Evolutionary conservation across 2,113 vertebrate genomes (phyloP).

Genomic region (Eira barbara): DNA sequence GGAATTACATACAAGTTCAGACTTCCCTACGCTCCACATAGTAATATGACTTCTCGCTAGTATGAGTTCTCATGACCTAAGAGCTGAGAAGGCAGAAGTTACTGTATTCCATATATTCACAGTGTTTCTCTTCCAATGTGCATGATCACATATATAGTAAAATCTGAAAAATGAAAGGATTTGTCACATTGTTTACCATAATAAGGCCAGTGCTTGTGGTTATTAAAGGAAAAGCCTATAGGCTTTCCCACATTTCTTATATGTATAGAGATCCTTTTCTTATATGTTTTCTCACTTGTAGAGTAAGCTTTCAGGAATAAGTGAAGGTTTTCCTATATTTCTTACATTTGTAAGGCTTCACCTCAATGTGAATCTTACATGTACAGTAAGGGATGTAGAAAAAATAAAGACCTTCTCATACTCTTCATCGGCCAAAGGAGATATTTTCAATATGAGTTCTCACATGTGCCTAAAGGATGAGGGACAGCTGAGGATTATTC

Average conservation of each 20-base stretch:
- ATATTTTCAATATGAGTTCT: slow-evolving; percentile 53
- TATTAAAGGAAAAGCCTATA: neutral
- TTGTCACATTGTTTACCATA: neutral
- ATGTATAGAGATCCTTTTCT: neutral
- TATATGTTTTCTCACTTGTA: neutral
- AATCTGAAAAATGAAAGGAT: neutral
- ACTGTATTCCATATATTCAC: neutral
- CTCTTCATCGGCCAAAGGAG: neutral
- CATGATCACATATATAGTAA: neutral
- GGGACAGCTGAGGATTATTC: neutral
- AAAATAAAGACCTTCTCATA: neutral
- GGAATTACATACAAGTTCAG: neutral
- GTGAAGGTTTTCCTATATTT: slow-evolving; percentile 12
- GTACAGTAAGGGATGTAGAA: neutral
- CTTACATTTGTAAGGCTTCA: neutral
- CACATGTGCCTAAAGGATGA: neutral
- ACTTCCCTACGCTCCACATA: neutral
- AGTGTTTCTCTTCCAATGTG: neutral
- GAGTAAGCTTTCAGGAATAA: neutral
- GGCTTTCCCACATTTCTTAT: neutral
- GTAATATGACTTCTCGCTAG: neutral
- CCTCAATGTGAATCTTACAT: neutral
- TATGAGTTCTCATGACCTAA: slow-evolving; percentile 42
- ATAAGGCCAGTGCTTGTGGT: neutral
- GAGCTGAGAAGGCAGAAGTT: neutral